Evolutionary conservation across 2,888 invertebrate species (phyloP).

Genomic region (Ophraella communa): DNA sequence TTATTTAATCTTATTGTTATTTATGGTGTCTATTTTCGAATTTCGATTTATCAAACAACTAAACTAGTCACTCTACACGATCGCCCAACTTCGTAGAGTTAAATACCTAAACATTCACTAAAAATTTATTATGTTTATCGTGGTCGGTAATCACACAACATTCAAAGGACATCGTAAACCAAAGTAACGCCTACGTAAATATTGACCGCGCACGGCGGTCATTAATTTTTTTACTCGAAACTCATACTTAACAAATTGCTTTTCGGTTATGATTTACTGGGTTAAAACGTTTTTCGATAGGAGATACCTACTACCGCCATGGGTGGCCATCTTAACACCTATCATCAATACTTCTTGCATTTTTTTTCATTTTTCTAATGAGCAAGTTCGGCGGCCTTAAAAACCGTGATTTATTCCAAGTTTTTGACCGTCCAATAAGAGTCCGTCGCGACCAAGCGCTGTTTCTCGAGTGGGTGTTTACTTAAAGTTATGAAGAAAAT

Average conservation of each 20-base stretch:
- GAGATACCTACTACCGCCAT: constrained; percentile 15
- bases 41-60: background rate
- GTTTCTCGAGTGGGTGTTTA: too few species aligned
- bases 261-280: constrained; percentile 30
- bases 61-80: background rate
- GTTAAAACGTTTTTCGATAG: constrained; percentile 29
- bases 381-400: background rate
- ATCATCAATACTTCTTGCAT: constrained; percentile 5
- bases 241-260: constrained; percentile 27
- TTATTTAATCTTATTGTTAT: background rate
- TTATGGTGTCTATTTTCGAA: background rate
- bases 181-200: constrained; percentile 48
- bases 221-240: constrained; percentile 45
- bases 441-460: too few species aligned
- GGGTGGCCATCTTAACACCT: constrained; percentile 32
- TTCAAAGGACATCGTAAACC: constrained; percentile 49
- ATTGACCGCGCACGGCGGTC: constrained; percentile 45
- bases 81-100: background rate
- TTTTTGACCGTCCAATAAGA: too few species aligned
- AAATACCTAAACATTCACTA: constrained; percentile 4
- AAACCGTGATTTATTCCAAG: background rate
- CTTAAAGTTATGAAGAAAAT: too few species aligned
- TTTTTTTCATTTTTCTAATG: constrained; percentile 4
- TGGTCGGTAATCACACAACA: constrained; percentile 49
- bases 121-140: constrained; percentile 51